phyloP scores from a whole-genome alignment of 2,888 invertebrate species.

The Altica lythri region DNA sequence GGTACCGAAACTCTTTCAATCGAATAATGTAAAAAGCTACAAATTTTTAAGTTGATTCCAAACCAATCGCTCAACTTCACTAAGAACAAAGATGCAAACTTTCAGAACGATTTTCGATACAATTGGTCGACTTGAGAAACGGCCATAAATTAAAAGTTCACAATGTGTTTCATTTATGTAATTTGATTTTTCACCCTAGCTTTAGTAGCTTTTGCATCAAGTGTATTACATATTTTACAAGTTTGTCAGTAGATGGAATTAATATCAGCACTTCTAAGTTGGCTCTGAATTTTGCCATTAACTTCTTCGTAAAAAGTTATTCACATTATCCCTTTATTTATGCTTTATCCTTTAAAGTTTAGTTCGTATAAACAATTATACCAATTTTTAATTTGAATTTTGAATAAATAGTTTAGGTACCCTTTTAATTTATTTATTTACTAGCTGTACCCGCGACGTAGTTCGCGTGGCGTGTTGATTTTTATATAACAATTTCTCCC shows the following conservation, averaged over 20 bases:
- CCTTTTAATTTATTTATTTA: too few relatives aligned
- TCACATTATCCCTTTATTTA: conserved; percentile 16
- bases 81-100: conserved; percentile 38
- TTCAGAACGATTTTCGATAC: conserved; percentile 42
- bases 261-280: conserved; percentile 44
- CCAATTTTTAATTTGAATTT: too few relatives aligned
- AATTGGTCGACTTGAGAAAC: conserved; percentile 47
- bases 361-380: too few relatives aligned
- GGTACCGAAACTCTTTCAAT: conserved; percentile 46
- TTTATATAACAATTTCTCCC: too few relatives aligned
- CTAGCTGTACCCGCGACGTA: too few relatives aligned
- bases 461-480: too few relatives aligned
- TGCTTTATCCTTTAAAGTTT: conserved; percentile 6
- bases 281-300: conserved; percentile 19
- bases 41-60: conserved; percentile 54
- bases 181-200: conserved; percentile 56
- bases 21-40: conserved; percentile 50
- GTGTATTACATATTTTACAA: conserved; percentile 52
- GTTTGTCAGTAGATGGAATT: conserved; percentile 53
- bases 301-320: conserved; percentile 19
- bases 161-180: conserved; percentile 59
- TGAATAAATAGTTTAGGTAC: too few relatives aligned
- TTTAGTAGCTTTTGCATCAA: conserved; percentile 46
- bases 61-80: conserved; percentile 47
- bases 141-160: conserved; percentile 57